Conservation (phyloP, 2,888 invertebrate genomes). For the Philopedon plagiatum region DNA sequence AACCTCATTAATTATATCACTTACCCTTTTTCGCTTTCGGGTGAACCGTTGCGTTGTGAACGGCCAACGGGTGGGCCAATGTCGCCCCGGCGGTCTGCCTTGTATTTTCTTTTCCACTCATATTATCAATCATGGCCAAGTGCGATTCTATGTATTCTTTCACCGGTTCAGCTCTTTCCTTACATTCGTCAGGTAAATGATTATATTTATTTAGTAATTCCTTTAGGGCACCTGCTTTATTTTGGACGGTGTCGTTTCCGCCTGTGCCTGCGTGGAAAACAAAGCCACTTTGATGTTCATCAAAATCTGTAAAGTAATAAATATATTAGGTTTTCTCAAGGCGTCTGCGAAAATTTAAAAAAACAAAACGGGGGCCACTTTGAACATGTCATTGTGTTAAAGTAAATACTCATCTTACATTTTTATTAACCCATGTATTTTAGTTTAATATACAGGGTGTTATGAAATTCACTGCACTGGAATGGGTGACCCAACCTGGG, state of each 20-base stretch:
- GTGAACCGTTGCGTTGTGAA: background rate
- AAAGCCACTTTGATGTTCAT: slow-evolving; percentile 55
- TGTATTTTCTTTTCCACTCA: slow-evolving; percentile 23
- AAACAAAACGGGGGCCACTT: too few relatives aligned
- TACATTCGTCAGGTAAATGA: slow-evolving; percentile 60
- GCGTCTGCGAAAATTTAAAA: too few relatives aligned
- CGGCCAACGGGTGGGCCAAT: background rate
- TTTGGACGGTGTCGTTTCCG: slow-evolving; percentile 51
- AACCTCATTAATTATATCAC: background rate
- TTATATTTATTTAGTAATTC: slow-evolving; percentile 62
- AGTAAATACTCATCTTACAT: too few relatives aligned
- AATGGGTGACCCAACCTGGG: too few relatives aligned
- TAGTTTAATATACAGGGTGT: too few relatives aligned
- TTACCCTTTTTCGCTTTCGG: slow-evolving; percentile 38
- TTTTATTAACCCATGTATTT: too few relatives aligned
- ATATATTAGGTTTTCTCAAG: background rate
- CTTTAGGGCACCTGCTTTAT: slow-evolving; percentile 56
- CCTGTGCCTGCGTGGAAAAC: slow-evolving; percentile 54
- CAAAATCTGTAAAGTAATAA: slow-evolving; percentile 45
- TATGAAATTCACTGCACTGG: too few relatives aligned
- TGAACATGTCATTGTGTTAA: too few relatives aligned
- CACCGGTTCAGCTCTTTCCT: slow-evolving; percentile 63
- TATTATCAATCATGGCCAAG: slow-evolving; percentile 58
- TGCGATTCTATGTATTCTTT: slow-evolving; percentile 64
- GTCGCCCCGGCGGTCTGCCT: background rate